Evolutionary conservation across 2,113 vertebrate genomes (phyloP).

Genomic region (Caracal caracal): DNA sequence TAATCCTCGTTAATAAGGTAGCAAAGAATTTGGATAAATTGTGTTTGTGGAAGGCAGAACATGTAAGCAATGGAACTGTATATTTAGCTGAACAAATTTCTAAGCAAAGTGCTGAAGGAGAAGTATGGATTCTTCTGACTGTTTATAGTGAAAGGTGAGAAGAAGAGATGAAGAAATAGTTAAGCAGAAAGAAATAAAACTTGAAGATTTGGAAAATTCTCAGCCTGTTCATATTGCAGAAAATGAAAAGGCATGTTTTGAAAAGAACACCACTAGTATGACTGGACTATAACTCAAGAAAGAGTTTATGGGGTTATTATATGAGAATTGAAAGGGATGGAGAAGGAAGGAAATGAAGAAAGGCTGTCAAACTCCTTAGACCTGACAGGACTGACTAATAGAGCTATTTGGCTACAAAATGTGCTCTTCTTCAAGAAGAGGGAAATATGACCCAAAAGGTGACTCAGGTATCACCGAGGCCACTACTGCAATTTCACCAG

Average conservation of each 20-base stretch:
- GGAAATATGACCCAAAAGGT: background rate
- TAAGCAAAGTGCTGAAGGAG: background rate
- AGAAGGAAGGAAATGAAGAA: background rate
- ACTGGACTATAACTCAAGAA: background rate
- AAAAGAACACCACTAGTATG: background rate
- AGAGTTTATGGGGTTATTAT: background rate
- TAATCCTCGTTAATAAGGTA: background rate
- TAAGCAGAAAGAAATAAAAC: background rate
- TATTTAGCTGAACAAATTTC: background rate
- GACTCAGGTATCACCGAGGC: background rate
- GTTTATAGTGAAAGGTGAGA: background rate
- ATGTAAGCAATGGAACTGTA: background rate
- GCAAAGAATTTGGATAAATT: background rate
- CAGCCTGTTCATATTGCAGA: background rate
- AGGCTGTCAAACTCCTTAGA: background rate
- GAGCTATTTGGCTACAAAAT: background rate
- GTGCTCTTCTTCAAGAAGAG: background rate
- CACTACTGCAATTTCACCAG: background rate
- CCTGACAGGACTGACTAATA: background rate
- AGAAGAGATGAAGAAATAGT: background rate
- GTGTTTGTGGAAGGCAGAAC: background rate
- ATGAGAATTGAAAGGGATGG: background rate
- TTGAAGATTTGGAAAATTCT: background rate
- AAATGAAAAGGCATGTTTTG: background rate
- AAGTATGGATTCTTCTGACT: background rate